A percentile compares a stretch with the other conserved stretches of the same genome.
These are phyloP conservation scores for Maniola hyperantus DNA, from an alignment of 2,888 invertebrate species.

Conservation along the genomic window DNA sequence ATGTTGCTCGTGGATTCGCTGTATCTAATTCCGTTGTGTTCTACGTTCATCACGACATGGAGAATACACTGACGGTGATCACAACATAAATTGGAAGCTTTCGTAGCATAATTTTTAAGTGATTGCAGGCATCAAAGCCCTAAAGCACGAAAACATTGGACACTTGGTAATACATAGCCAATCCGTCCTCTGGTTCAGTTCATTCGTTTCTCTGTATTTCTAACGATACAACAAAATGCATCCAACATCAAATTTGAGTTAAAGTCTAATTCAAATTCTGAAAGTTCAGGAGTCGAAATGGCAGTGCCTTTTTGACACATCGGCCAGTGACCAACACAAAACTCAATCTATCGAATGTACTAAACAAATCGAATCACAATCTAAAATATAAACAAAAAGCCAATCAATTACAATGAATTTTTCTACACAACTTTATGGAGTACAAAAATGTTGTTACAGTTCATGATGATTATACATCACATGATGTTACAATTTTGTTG, in stretches of 20 bases:
- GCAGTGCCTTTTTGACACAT: not conserved
- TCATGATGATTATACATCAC: too few relatives aligned
- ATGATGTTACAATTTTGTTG: not conserved
- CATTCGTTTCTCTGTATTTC: not conserved
- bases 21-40: not conserved
- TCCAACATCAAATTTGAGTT: too few relatives aligned
- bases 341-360: not conserved
- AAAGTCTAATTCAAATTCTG: too few relatives aligned
- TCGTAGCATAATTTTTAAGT: conserved; percentile 19
- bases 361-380: not conserved
- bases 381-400: not conserved
- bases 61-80: not conserved
- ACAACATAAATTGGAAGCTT: conserved; percentile 17
- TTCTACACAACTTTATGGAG: not conserved
- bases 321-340: not conserved
- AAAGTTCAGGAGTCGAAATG: too few relatives aligned
- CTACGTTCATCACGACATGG: not conserved
- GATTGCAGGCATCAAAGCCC: not conserved
- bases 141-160: too few relatives aligned
- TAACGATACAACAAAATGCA: not conserved
- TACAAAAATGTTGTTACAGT: not conserved
- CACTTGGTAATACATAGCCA: not conserved
- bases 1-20: not conserved
- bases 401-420: not conserved
- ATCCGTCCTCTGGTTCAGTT: not conserved